Evolutionary conservation across 2,888 invertebrate species (phyloP), one percentile per base, ranked within the genome.

Genomic region (Aplocera efformata): DNA sequence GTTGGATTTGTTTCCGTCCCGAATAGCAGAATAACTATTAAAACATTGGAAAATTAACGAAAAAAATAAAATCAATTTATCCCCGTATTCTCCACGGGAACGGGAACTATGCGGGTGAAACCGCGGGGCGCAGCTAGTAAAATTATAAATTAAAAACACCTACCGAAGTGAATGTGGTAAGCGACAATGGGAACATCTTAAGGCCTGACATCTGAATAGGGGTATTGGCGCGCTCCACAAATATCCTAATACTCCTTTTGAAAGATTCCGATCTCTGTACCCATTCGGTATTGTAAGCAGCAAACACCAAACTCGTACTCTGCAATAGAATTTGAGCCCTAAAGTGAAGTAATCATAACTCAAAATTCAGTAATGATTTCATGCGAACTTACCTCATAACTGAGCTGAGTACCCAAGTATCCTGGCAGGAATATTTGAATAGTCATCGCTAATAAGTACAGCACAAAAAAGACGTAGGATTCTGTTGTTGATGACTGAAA

Each of bases 241-340:
- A 67, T 26, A 79, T 50, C 31, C 43, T 66, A 17, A 81, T 46
- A 49, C 62, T 76, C 23, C 57, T 58, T 53, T 77, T 79, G 52
- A 69, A 80, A 9, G 54, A 37, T 42, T 68, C 61, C 1, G 71
- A 68, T 43, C 69, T 63, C 3, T 67, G 58, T 30, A 79, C 66
- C 82, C 79, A 82, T 37, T 79, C 75, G 44, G 65, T 57, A 32
- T 59, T 59, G 50, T 80, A 82, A 1, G 72, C 77, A n/a, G 79
- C 72, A 31, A 60, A 63, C 10, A 63, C 60, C 36, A 79, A 42
- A 38, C 67, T 54, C 50, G 61, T 46, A 54, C 79, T 77, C 80
- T 80, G 48, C 26, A 67, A 67, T 20, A 35, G 35, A 53, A 48
- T 37, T 36, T 32, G 6, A 30, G 26, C 35, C 34, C 11, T 42